Conservation (phyloP, 2,888 invertebrate species). For the Tanytarsus gracilentus region DNA sequence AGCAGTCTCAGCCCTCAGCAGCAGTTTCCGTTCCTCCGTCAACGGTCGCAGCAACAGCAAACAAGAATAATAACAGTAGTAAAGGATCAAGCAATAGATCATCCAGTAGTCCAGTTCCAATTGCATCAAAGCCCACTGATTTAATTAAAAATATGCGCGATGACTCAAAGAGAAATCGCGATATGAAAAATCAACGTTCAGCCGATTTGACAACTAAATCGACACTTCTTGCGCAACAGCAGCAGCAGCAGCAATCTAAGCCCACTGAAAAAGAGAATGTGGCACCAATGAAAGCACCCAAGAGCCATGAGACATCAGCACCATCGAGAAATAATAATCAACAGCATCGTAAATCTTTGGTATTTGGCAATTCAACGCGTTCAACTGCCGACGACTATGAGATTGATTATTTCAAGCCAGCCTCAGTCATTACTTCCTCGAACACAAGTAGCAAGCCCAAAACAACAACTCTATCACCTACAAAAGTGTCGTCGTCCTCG, state of each 20-base stretch:
- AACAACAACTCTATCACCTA: slow-evolving; percentile 25
- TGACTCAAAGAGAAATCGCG: slow-evolving; percentile 16
- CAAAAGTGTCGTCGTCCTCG: slow-evolving; percentile 35
- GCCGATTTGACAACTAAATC: slow-evolving; percentile 6
- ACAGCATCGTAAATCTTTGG: slow-evolving; percentile 33
- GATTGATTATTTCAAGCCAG: background rate
- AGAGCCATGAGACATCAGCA: background rate
- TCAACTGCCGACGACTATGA: slow-evolving; percentile 59
- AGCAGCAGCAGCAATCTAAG: too few relatives aligned
- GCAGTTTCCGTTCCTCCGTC: background rate
- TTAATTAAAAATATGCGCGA: background rate
- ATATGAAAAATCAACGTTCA: slow-evolving; percentile 5
- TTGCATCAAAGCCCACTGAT: background rate
- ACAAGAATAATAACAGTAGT: slow-evolving; percentile 20
- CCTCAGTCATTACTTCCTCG: background rate
- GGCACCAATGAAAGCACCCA: slow-evolving; percentile 35
- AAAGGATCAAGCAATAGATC: slow-evolving; percentile 30
- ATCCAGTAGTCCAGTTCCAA: slow-evolving; percentile 20
- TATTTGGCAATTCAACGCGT: slow-evolving; percentile 62
- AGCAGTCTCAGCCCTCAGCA: slow-evolving; percentile 9
- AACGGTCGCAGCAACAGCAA: slow-evolving; percentile 2
- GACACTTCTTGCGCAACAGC: too few relatives aligned
- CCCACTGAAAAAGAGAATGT: slow-evolving; percentile 40
- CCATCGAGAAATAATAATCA: background rate
- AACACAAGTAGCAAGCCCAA: background rate